Evolutionary conservation across 2,113 vertebrate genomes (phyloP).

Genomic region (Rhynchopsitta pachyrhyncha): DNA sequence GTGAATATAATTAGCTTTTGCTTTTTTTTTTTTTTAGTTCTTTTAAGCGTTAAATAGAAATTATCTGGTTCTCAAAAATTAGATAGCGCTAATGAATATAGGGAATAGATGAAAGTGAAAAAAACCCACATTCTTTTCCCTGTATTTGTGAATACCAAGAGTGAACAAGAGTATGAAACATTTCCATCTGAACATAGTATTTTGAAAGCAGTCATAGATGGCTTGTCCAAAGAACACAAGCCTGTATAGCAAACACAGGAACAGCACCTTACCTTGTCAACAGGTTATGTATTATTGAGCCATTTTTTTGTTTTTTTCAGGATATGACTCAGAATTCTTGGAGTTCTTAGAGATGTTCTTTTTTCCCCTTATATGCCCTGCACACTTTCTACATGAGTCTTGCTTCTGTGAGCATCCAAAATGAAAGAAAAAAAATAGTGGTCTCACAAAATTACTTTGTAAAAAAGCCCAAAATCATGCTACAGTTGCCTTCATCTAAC

Average conservation of each 20-base stretch:
- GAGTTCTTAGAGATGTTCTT: neutral
- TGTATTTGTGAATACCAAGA: neutral
- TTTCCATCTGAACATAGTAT: neutral
- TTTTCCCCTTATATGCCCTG: neutral
- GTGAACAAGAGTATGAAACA: neutral
- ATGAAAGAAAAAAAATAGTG: neutral
- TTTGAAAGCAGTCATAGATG: neutral
- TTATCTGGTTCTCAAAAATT: neutral
- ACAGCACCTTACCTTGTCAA: neutral
- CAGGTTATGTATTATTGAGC: accelerated
- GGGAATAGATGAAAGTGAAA: neutral
- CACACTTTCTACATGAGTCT: neutral
- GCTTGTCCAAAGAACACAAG: neutral
- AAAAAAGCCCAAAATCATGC: neutral
- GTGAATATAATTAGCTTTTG: neutral
- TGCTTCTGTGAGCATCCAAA: neutral
- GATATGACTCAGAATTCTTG: neutral
- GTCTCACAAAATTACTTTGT: neutral
- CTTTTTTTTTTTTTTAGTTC: neutral
- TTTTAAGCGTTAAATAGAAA: neutral
- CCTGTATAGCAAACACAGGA: neutral
- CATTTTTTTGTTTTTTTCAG: neutral
- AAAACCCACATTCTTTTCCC: neutral
- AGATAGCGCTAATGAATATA: neutral
- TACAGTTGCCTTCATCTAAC: neutral